These are phyloP conservation scores for Leucoptera coffeella DNA, from an alignment of 2,888 invertebrate genomes.

Conservation along the genomic window DNA sequence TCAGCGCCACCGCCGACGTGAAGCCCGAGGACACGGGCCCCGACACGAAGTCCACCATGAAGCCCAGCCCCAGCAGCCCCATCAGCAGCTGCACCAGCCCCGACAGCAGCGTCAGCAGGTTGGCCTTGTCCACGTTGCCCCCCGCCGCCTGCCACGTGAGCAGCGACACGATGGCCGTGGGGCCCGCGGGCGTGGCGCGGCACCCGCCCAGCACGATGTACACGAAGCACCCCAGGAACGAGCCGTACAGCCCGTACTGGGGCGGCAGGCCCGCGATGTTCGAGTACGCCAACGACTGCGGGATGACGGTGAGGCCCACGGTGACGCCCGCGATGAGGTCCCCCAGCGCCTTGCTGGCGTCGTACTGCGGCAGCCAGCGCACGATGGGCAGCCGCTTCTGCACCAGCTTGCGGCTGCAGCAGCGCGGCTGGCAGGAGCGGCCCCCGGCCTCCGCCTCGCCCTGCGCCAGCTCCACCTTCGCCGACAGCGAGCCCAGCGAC, in stretches of 20 bases:
- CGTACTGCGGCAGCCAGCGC: slow-evolving; percentile 75
- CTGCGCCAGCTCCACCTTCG: slow-evolving; percentile 44
- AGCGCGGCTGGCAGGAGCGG: slow-evolving; percentile 30
- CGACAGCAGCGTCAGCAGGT: slow-evolving; percentile 67
- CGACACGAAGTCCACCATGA: slow-evolving; percentile 84
- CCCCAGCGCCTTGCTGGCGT: slow-evolving; percentile 64
- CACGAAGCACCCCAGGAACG: slow-evolving; percentile 87
- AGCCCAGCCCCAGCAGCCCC: slow-evolving; percentile 79
- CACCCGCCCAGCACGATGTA: slow-evolving; percentile 89
- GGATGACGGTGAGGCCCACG: slow-evolving; percentile 89
- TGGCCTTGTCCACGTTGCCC: slow-evolving; percentile 63
- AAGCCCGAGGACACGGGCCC: slow-evolving; percentile 86
- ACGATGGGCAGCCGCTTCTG: slow-evolving; percentile 69
- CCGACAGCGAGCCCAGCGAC: slow-evolving; percentile 32
- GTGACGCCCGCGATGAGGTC: slow-evolving; percentile 89
- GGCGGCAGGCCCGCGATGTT: slow-evolving; percentile 74
- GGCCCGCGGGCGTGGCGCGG: slow-evolving; percentile 88
- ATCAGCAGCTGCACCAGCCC: slow-evolving; percentile 73
- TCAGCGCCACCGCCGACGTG: slow-evolving; percentile 83
- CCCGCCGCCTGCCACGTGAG: slow-evolving; percentile 74
- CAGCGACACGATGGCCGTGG: slow-evolving; percentile 86
- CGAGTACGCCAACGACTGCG: slow-evolving; percentile 79
- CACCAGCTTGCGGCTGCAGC: slow-evolving; percentile 64
- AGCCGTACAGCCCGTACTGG: slow-evolving; percentile 87
- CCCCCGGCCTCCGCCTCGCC: slow-evolving; percentile 17